phyloP scores from a whole-genome alignment of 2,888 invertebrate species.

The Drosophila fungiperda region DNA sequence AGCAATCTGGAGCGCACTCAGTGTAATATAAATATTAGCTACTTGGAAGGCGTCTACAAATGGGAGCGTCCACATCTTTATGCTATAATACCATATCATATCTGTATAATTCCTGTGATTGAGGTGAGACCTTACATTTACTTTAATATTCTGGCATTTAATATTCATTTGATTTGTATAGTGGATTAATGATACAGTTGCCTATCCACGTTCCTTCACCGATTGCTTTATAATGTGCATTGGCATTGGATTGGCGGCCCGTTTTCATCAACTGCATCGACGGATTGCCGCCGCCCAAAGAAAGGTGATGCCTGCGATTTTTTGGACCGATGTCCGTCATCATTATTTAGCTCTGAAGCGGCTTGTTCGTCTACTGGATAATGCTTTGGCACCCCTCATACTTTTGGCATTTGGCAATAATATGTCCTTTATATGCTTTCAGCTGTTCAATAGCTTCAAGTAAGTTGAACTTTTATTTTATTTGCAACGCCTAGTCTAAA shows the following conservation, averaged over 20 bases:
- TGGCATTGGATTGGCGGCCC: slow-evolving; percentile 88
- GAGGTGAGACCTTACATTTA: slow-evolving; percentile 62
- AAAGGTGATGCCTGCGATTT: slow-evolving; percentile 83
- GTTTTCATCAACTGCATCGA: slow-evolving; percentile 88
- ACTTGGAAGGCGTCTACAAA: slow-evolving; percentile 75
- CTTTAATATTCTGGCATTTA: background rate
- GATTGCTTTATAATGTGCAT: slow-evolving; percentile 90
- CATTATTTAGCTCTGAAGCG: slow-evolving; percentile 89
- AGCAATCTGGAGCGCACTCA: slow-evolving; percentile 74
- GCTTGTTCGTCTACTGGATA: slow-evolving; percentile 88
- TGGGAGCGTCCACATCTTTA: slow-evolving; percentile 80
- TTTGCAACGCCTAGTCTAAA: fast-evolving
- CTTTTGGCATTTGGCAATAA: slow-evolving; percentile 89
- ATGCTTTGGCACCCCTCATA: slow-evolving; percentile 88
- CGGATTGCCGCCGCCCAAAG: slow-evolving; percentile 85
- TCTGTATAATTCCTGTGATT: slow-evolving; percentile 76
- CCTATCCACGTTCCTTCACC: slow-evolving; percentile 90
- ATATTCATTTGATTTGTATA: slow-evolving; percentile 31
- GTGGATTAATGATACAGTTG: slow-evolving; percentile 85
- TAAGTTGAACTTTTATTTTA: slow-evolving; percentile 40
- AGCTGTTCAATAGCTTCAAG: slow-evolving; percentile 87
- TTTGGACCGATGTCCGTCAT: slow-evolving; percentile 89
- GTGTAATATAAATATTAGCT: slow-evolving; percentile 78
- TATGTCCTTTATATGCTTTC: slow-evolving; percentile 91
- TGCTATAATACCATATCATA: slow-evolving; percentile 67